Percentiles rank a stretch among this genome's conserved stretches.
These are phyloP conservation scores for Dicentrarchus labrax DNA, from an alignment of 2,113 vertebrate genomes.

Conservation along the genomic window DNA sequence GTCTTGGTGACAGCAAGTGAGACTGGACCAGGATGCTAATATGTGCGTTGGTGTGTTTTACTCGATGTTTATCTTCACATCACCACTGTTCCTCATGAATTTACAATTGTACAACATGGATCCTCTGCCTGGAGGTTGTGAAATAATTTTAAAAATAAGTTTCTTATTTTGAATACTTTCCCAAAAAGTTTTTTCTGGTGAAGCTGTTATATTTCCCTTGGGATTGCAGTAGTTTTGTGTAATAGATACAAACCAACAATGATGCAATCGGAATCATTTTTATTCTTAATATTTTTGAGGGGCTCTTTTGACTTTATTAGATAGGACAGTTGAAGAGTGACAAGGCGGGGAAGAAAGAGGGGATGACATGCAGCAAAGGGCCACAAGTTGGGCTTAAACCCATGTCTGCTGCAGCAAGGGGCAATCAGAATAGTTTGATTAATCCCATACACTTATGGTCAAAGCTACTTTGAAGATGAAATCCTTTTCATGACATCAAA, in stretches of 20 bases:
- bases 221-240: not conserved
- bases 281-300: no score
- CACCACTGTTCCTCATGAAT: not conserved
- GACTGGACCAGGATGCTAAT: conserved; percentile 34
- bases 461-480: not conserved
- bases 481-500: not conserved
- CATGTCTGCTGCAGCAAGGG: no score
- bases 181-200: not conserved
- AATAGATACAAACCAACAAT: not conserved
- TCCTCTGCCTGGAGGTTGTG: not conserved
- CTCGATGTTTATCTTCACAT: not conserved
- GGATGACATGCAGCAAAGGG: no score
- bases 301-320: no score
- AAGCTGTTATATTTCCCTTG: not conserved
- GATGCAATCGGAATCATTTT: not conserved
- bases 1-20: not conserved
- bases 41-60: not conserved
- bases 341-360: no score
- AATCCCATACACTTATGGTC: not conserved
- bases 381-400: no score
- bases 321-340: no score
- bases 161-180: not conserved
- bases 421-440: not conserved
- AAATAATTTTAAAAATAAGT: not conserved
- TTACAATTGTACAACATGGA: not conserved